phyloP scores from a whole-genome alignment of 1,140 invertebrate species.

The Cotesia vestalis region DNA sequence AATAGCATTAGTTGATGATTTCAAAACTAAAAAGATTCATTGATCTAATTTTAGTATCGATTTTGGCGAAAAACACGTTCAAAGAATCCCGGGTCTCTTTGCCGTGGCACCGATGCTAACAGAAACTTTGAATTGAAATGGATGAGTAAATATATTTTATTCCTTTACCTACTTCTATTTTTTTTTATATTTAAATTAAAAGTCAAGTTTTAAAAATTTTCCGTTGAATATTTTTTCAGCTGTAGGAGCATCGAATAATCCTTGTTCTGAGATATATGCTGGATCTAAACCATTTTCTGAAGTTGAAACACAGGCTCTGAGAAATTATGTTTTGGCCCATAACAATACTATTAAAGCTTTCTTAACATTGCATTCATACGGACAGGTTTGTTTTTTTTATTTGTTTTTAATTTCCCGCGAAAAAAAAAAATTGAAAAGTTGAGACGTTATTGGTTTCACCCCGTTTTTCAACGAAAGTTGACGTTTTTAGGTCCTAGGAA shows the following conservation, averaged over 20 bases:
- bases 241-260: conserved; percentile 70
- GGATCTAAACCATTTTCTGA: conserved; percentile 78
- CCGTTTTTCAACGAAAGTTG: too few relatives aligned
- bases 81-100: conserved; percentile 50
- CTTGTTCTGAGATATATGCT: conserved; percentile 78
- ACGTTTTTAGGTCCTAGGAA: too few relatives aligned
- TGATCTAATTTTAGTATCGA: conserved; percentile 64
- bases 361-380: conserved; percentile 76
- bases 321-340: conserved; percentile 67
- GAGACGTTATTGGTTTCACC: too few relatives aligned
- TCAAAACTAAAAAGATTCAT: too few relatives aligned
- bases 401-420: neutral
- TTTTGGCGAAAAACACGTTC: conserved; percentile 75
- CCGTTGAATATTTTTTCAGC: conserved; percentile 45
- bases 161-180: neutral
- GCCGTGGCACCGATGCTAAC: conserved; percentile 73
- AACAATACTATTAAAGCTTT: conserved; percentile 70
- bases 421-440: too few relatives aligned
- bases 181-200: neutral
- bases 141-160: conserved; percentile 57
- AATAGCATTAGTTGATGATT: too few relatives aligned
- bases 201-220: neutral
- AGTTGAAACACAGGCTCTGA: conserved; percentile 73
- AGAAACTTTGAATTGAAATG: conserved; percentile 76
- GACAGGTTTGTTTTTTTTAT: conserved; percentile 56